Base-by-base conservation (phyloP, 1,140 invertebrate species). In the Limonius californicus region DNA sequence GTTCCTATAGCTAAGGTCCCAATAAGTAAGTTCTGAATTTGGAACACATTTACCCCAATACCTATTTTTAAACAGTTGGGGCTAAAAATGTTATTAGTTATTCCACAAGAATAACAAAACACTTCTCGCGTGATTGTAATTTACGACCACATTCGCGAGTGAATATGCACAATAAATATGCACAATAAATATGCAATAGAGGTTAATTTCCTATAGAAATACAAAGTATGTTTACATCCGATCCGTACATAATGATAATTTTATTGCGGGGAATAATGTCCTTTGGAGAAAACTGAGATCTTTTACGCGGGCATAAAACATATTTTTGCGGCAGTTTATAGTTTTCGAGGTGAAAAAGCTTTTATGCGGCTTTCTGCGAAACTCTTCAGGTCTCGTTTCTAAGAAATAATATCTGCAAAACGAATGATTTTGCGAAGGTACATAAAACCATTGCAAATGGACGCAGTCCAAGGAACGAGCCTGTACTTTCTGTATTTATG, bases 121-220 rank as follows among this genome's bases (percentile, higher is more conserved):
- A 47, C 35, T 14, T 20, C 4, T 43, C 27, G 16, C 12, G 16
- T 14, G 30, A 53, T 27, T 21, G 12, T 54, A 35, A 14, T 60
- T 54, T 54, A 54, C 21, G 27, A 54, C 21, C 11, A 20, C n/a
- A 42, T 19, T 20, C 8, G 18, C 1, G n/a, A 18, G 23, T 58
- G 9, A 27, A 27, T 27, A 27, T 47, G 60, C 54, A 43, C 63
- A 66, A 66, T 60, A 56, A 66, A 59, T 21, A 6, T 47, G 60
- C 54, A 43, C 63, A 66, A 66, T 60, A 56, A 66, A 59, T 21
- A 6, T 57, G 60, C 62, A 43, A 50, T 66, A 66, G 62, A 66
- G 57, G 45, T 60, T 64, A 63, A 66, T 62, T 65, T 65, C 57
- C 64, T 62, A 65, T 65, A 65, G 42, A 63, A 63, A 58, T 65